Conservation (phyloP, 2,888 invertebrate species). For the Flexamia atlantica region DNA sequence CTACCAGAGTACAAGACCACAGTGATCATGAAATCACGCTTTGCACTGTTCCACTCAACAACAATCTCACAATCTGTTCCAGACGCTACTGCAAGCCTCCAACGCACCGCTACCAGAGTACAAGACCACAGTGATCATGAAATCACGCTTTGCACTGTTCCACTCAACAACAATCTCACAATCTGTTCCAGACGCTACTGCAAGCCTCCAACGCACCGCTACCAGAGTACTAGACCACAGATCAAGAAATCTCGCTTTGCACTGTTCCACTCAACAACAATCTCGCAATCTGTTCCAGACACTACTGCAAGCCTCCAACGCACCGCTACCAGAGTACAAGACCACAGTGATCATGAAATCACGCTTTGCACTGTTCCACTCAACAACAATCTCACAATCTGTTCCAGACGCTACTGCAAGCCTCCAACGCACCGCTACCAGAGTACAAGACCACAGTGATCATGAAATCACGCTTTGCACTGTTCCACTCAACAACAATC, state of each 20-base stretch:
- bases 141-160: no score
- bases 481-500: no score
- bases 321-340: no score
- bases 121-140: no score
- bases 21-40: constrained; percentile 94
- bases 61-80: no score
- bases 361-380: no score
- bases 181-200: constrained; percentile 83
- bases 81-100: no score
- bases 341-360: no score
- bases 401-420: constrained; percentile 88
- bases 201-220: constrained; percentile 92
- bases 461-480: constrained; percentile 94
- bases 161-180: no score
- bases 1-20: constrained; percentile 98
- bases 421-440: constrained; percentile 91
- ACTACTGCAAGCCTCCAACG: no score
- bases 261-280: constrained; percentile 96
- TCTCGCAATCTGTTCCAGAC: no score
- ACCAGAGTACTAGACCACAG: constrained; percentile 97
- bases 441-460: constrained; percentile 98
- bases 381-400: neutral
- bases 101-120: no score
- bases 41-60: constrained; percentile 96
- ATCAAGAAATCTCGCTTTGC: constrained; percentile 96